phyloP scores from a whole-genome alignment of 2,113 vertebrate genomes.

The Mystacornis crossleyi region DNA sequence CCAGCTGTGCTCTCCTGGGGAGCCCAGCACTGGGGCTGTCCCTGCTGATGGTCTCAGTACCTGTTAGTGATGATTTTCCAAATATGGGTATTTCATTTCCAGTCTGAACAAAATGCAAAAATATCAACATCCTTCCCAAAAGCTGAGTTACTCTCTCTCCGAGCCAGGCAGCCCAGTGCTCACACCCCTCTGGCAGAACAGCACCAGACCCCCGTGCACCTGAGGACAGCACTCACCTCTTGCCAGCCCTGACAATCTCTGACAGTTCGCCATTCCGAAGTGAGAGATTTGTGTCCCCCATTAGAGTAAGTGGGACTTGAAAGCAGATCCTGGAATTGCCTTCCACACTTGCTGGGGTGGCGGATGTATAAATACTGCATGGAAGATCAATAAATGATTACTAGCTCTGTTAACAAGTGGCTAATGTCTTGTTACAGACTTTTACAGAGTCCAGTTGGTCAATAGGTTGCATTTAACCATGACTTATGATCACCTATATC shows the following conservation, averaged over 20 bases:
- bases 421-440: constrained; percentile 62
- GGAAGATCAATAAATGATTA: constrained; percentile 61
- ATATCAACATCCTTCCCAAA: background rate
- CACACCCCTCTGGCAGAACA: background rate
- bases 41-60: background rate
- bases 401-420: constrained; percentile 66
- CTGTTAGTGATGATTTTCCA: background rate
- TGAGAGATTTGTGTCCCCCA: constrained; percentile 28
- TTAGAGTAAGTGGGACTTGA: constrained; percentile 25
- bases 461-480: constrained; percentile 70
- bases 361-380: constrained; percentile 66
- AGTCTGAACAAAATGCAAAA: background rate
- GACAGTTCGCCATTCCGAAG: background rate
- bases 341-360: constrained; percentile 58
- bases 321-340: constrained; percentile 57
- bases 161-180: background rate
- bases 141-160: background rate
- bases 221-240: background rate
- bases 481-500: constrained; percentile 56
- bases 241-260: background rate
- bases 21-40: background rate
- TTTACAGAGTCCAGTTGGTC: constrained; percentile 55
- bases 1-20: background rate
- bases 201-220: background rate
- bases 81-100: background rate